Conservation (phyloP, 2,113 vertebrate genomes). For the Aix galericulata region DNA sequence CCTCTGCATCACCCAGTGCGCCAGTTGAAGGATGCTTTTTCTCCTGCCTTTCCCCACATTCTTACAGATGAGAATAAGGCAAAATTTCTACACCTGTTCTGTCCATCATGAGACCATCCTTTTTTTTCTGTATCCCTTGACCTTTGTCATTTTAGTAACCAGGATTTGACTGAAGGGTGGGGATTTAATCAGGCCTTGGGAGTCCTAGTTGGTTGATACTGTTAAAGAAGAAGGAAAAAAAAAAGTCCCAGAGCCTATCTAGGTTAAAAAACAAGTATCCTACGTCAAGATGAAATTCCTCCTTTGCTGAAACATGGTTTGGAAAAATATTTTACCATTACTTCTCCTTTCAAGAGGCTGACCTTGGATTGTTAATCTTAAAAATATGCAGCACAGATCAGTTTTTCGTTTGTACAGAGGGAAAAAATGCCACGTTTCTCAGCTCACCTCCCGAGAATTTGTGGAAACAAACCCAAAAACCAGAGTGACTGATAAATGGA, state of each 20-base stretch:
- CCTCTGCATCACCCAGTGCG: not conserved
- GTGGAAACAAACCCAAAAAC: not conserved
- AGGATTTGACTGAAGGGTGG: not conserved
- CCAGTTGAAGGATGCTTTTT: not conserved
- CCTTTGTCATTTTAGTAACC: not conserved
- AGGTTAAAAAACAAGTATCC: not conserved
- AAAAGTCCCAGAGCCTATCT: not conserved
- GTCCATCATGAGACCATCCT: not conserved
- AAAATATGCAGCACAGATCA: constrained; percentile 16
- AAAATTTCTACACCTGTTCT: not conserved
- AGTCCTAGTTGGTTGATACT: not conserved
- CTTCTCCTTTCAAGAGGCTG: constrained; percentile 17
- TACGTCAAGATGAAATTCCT: not conserved
- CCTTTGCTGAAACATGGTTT: constrained; percentile 12
- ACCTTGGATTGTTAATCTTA: constrained; percentile 28
- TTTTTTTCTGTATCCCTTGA: not conserved
- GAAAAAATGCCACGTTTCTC: not conserved
- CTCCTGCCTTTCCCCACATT: fast-evolving
- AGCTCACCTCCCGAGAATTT: not conserved
- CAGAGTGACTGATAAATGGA: not conserved
- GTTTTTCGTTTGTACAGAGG: not conserved
- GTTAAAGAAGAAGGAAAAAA: not conserved
- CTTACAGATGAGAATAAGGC: not conserved
- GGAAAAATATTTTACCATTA: constrained; percentile 3
- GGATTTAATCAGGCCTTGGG: not conserved